Evolutionary conservation across 1,140 invertebrate genomes (phyloP).

Genomic region (Pseudomyrmex sp.): DNA sequence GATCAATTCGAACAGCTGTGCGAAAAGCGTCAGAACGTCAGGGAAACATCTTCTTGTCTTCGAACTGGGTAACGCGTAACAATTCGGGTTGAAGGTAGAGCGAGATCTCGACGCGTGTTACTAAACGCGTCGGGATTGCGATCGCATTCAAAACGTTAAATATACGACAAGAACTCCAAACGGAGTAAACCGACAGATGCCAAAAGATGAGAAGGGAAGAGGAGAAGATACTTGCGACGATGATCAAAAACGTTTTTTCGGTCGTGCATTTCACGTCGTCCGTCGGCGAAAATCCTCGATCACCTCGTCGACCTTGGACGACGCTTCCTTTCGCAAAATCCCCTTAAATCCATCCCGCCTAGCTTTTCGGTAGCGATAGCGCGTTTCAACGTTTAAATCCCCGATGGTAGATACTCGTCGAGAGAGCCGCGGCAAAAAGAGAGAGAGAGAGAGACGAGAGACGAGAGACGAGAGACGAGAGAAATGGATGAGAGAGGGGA

Average conservation of each 20-base stretch:
- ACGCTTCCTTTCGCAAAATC: conserved; percentile 15
- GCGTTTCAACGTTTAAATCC: conserved; percentile 41
- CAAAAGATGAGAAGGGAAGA: neutral
- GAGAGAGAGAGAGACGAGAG: neutral
- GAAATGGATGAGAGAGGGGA: conserved; percentile 38
- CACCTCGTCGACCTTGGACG: conserved; percentile 37
- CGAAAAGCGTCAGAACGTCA: neutral
- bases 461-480: conserved; percentile 27
- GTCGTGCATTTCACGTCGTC: neutral
- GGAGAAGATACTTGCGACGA: neutral
- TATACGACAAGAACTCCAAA: neutral
- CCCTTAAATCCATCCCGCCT: conserved; percentile 29
- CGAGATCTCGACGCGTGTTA: neutral
- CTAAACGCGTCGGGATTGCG: too few relatives aligned
- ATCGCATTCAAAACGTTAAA: neutral
- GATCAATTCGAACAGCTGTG: conserved; percentile 1
- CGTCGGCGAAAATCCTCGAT: conserved; percentile 20
- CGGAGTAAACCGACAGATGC: neutral
- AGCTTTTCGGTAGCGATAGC: conserved; percentile 35
- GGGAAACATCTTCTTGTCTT: neutral
- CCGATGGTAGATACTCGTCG: conserved; percentile 54
- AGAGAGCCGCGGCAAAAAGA: neutral
- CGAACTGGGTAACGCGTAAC: neutral
- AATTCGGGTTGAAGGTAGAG: too few relatives aligned
- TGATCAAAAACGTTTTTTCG: neutral